Base-by-base conservation (phyloP, 37 sponge, comb jelly and placozoan genomes). In the Lycopodina hypogea region DNA sequence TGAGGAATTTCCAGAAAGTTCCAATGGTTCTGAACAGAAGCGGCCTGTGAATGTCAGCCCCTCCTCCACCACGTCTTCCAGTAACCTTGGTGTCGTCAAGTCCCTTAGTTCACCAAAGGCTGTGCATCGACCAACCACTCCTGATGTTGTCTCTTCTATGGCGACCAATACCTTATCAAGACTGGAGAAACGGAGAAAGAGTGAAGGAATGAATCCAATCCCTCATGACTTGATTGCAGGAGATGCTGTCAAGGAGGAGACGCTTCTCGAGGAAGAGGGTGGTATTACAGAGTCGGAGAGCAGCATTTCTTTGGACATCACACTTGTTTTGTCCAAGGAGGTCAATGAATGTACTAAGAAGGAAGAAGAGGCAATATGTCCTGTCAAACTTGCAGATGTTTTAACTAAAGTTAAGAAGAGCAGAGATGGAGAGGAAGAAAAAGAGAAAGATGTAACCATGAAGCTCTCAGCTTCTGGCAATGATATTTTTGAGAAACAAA, bases 201-300 rank as follows among this genome's bases (percentile, higher is more conserved):
- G 79, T 24, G 79, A 78, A 28, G 79, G 79, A n/a, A 78, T 68
- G 68, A 52, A 67, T 3, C 79, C 79, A 35, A 67, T 75, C 8
- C 48, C 23, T 9, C 71, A 14, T 14, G 4, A 32, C 17, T 58
- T 14, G 14, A 32, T 65, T 2, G 32, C 30, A 1, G 56, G 24
- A 1, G 3, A 71, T 36, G 3, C 53, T 29, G 1, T 1, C 19
- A 62, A 62, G 60, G 4, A 23, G 60, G 77, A 62, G 19, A 37
- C 72, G 36, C 64, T 59, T 15, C 51, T 72, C 15, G 74, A 81
- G 24, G 53, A 73, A 34, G 52, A 42, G 3, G 52, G 4, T 0
- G 3, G 50, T 0, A 42, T 42, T 24, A 77, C 26, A 50, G 30
- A 26, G 51, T 12, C 61, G 28, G 65, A 48, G 9, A 45, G 48